Evolutionary conservation across 2,113 vertebrate genomes (phyloP).

Genomic region (Neoarius graeffei): DNA sequence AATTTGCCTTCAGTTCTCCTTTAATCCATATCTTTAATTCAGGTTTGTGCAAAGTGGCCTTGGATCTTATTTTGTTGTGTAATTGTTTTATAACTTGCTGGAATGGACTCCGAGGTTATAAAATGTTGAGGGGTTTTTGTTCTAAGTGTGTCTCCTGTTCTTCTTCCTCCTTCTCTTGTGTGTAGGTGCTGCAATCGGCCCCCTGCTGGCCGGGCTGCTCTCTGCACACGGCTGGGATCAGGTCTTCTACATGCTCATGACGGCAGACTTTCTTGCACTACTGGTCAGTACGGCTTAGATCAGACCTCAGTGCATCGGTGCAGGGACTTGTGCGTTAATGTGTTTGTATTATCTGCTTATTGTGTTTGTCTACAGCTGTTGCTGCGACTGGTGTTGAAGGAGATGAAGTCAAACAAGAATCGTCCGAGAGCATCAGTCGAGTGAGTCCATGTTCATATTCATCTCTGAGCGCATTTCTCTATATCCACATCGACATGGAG

Average conservation of each 20-base stretch:
- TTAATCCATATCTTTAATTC: background rate
- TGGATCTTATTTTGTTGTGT: background rate
- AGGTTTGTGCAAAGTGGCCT: background rate
- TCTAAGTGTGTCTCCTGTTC: background rate
- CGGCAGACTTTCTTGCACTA: constrained; percentile 83
- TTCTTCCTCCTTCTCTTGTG: background rate
- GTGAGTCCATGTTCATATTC: constrained; percentile 59
- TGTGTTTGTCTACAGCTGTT: constrained; percentile 61
- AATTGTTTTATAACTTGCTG: background rate
- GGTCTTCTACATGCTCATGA: constrained; percentile 95
- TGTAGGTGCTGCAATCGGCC: constrained; percentile 88
- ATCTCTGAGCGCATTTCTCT: background rate
- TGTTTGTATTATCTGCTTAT: background rate
- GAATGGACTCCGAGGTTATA: background rate
- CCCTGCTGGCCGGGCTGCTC: constrained; percentile 86
- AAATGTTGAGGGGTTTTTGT: background rate
- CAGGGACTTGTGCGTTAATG: background rate
- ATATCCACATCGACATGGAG: no score
- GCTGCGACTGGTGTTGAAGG: constrained; percentile 69
- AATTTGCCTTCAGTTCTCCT: background rate
- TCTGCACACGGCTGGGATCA: constrained; percentile 86
- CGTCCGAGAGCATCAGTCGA: constrained; percentile 60
- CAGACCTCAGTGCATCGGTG: background rate
- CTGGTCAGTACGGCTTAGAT: constrained; percentile 72
- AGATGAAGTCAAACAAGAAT: constrained; percentile 61